Base-by-base conservation (phyloP, 1,140 invertebrate genomes). In the Dinothrombium tinctorium region DNA sequence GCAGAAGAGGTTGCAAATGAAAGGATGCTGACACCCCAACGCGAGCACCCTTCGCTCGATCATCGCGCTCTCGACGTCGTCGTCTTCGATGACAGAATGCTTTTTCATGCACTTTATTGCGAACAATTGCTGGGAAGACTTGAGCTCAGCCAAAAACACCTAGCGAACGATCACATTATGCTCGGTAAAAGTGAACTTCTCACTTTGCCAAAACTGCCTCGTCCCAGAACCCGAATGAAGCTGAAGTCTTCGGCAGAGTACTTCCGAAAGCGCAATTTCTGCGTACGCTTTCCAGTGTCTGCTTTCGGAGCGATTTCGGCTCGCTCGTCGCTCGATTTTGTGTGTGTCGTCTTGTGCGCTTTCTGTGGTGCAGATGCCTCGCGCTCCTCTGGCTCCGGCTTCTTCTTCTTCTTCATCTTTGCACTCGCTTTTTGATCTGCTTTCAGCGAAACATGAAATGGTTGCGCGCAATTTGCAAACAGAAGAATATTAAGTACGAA, bases 101-200 rank as follows among this genome's bases (percentile, higher is more conserved):
- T 98, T 99, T 58, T 95, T 95, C 50, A 99, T 62, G 54, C 89
- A 92, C 59, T 99, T 99, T 4, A 99, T 75, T 0, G 94, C 94
- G 63, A 87, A 98, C 50, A 86, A 87, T 7, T 32, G 29, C 29
- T 5, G 17, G 29, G 12, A 14, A 32, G 17, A 32, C 29, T 17
- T 32, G 29, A 32, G n/a, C n/a, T n/a, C n/a, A n/a, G n/a, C 29
- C 29, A 32, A 32, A 32, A 32, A 8, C 26, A 28, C n/a, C 29
- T 32, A 32, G 17, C 17, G 29, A 32, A 14, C 17, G 29, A 32
- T 32, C 12, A 32, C n/a, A 4, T 7, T 14, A 28, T n/a, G n/a
- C 8, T 28, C 8, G 26, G n/a, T 28, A 28, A n/a, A n/a, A 28
- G 33, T 14, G 33, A 19, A 14, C 14, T 23, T 20, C 35, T 37